Evolutionary conservation across 2,113 vertebrate genomes (phyloP).

Genomic region (Psittacula cyanocephala): DNA sequence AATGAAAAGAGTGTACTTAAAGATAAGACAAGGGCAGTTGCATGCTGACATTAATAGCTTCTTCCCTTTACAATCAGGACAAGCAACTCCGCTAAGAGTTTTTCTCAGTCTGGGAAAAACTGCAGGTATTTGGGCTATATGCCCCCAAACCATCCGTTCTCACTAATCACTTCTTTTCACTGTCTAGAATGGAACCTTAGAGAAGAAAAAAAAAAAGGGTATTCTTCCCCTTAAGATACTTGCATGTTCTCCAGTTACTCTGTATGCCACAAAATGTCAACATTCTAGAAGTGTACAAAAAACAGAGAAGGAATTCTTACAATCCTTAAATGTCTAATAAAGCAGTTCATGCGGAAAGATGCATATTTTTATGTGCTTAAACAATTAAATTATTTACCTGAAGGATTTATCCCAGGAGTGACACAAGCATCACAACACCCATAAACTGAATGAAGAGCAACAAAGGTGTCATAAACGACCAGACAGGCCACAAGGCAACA

Average conservation of each 20-base stretch:
- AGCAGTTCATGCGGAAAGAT: not conserved
- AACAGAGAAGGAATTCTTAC: not conserved
- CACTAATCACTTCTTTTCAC: not conserved
- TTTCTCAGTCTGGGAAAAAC: not conserved
- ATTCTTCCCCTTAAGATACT: not conserved
- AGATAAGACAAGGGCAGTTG: not conserved
- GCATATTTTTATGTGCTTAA: not conserved
- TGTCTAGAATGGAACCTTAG: not conserved
- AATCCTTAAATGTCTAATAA: not conserved
- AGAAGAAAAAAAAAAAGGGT: not conserved
- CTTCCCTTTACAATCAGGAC: not conserved
- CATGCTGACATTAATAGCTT: not conserved
- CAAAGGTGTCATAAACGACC: constrained; percentile 92
- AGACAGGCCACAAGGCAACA: constrained; percentile 90
- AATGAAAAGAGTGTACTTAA: not conserved
- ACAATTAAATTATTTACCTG: constrained; percentile 69
- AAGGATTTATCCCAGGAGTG: constrained; percentile 83
- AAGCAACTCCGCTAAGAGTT: not conserved
- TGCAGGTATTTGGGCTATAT: not conserved
- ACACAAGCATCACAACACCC: constrained; percentile 94
- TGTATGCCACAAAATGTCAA: not conserved
- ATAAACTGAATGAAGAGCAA: constrained; percentile 95
- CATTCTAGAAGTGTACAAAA: not conserved
- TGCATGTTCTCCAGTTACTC: not conserved
- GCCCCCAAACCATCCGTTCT: not conserved